phyloP scores from a whole-genome alignment of 2,888 invertebrate species.

The Eristalinus aeneus region DNA sequence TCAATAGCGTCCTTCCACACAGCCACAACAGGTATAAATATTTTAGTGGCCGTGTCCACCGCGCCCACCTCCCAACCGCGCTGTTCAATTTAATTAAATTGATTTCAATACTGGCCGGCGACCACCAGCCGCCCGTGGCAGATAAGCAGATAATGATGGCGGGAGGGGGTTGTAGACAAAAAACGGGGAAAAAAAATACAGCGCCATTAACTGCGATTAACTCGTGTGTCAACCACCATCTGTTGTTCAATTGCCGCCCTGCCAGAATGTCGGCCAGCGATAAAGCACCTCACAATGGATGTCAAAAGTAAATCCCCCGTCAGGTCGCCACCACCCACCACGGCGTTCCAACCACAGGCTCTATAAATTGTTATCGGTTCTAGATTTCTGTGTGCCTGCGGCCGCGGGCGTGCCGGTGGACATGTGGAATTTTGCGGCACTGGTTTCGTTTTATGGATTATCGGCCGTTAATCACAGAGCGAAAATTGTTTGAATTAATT shows the following conservation, averaged over 20 bases:
- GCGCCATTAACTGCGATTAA: conserved; percentile 23
- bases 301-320: conserved; percentile 6
- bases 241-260: conserved; percentile 30
- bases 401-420: not conserved
- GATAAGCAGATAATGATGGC: not conserved
- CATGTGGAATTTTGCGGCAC: not conserved
- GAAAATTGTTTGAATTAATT: not conserved
- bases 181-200: not conserved
- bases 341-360: not conserved
- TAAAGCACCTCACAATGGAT: conserved; percentile 17
- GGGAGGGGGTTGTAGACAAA: too few species aligned
- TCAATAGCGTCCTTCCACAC: conserved; percentile 5
- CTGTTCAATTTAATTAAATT: conserved; percentile 1
- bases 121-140: not conserved
- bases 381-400: not conserved
- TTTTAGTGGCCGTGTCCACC: not conserved
- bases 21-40: conserved; percentile 29
- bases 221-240: conserved; percentile 19
- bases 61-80: not conserved
- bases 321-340: not conserved
- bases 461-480: not conserved
- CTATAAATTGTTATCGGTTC: not conserved
- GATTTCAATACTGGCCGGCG: not conserved
- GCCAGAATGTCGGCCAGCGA: not conserved
- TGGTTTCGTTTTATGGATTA: conserved; percentile 11